phyloP scores from a whole-genome alignment of 2,113 vertebrate species.

The Zosterops japonicus region DNA sequence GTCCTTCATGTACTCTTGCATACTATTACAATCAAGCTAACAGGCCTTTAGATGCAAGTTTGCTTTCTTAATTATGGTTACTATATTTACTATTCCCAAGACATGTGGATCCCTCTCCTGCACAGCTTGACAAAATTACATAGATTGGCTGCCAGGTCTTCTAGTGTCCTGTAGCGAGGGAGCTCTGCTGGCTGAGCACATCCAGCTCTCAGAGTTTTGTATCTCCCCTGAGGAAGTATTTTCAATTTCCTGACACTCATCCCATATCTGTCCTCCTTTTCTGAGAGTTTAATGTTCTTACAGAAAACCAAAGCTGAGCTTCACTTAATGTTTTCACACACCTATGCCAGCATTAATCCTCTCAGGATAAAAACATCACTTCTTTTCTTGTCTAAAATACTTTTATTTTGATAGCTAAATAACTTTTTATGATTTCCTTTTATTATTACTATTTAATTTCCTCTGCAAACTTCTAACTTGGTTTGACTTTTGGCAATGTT shows the following conservation, averaged over 20 bases:
- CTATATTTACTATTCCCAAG: slow-evolving; percentile 9
- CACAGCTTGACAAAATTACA: not conserved
- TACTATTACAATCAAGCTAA: slow-evolving; percentile 12
- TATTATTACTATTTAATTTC: slow-evolving; percentile 52
- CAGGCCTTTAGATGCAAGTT: not conserved
- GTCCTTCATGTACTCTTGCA: not conserved
- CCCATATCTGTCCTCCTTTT: not conserved
- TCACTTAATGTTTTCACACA: not conserved
- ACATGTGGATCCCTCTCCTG: not conserved
- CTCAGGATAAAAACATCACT: not conserved
- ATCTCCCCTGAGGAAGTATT: not conserved
- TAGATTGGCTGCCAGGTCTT: not conserved
- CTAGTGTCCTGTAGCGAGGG: not conserved
- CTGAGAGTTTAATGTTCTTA: not conserved
- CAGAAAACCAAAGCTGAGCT: not conserved
- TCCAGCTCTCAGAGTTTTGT: not conserved
- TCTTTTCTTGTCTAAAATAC: not conserved
- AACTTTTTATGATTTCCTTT: not conserved
- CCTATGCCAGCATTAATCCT: not conserved
- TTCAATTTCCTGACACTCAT: slow-evolving; percentile 21
- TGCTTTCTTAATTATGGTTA: not conserved
- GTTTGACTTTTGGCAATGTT: slow-evolving; percentile 32
- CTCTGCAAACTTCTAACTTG: not conserved
- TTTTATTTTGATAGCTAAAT: not conserved
- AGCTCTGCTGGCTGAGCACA: not conserved